Conservation (phyloP, 2,113 vertebrate genomes). For the Typhlomys cinereus region DNA sequence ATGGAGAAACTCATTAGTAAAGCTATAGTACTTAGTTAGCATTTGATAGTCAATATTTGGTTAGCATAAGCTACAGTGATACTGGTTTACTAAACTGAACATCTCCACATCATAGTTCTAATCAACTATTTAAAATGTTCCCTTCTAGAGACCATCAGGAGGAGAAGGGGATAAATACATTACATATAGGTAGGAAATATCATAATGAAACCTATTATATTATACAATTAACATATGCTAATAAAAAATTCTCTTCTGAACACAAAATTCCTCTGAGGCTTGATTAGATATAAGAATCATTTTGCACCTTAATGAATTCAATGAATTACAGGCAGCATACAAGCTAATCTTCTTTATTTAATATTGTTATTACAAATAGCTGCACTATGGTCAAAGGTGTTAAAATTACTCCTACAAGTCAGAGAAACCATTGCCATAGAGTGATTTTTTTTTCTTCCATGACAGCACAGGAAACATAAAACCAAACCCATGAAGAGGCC, state of each 20-base stretch:
- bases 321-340: conserved; percentile 21
- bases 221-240: no score
- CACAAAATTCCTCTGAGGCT: conserved; percentile 30
- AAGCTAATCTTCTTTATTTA: background rate
- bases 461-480: conserved; percentile 56
- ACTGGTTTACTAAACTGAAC: conserved; percentile 8
- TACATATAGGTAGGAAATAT: background rate
- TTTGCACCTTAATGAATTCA: conserved; percentile 40
- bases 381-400: background rate
- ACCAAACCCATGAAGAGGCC: conserved; percentile 21
- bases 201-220: background rate
- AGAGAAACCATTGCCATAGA: conserved; percentile 22
- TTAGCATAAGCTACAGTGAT: background rate
- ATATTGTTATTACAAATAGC: conserved; percentile 11
- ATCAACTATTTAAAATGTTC: conserved; percentile 12
- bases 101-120: conserved; percentile 1
- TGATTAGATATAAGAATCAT: conserved; percentile 1
- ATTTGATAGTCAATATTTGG: background rate
- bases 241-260: background rate
- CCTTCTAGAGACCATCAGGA: background rate
- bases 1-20: background rate
- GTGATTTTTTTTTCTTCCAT: conserved; percentile 43
- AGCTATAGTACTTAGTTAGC: background rate
- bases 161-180: no score
- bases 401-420: conserved; percentile 32